These are phyloP conservation scores for Xenus cinereus DNA, from an alignment of 2,113 vertebrate species.

Conservation along the genomic window DNA sequence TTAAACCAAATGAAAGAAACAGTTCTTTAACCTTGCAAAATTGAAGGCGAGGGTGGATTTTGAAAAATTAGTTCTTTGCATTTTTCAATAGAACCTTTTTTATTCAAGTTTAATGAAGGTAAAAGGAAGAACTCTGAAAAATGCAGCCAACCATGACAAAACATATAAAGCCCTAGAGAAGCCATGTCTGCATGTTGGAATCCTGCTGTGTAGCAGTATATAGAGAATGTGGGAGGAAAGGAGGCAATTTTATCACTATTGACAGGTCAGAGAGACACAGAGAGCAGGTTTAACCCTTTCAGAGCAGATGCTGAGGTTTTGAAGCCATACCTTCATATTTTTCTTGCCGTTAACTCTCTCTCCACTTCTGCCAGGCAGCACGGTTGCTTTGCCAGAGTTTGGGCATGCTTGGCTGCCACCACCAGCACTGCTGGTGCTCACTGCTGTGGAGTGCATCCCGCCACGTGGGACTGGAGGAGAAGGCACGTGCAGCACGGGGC, in stretches of 20 bases:
- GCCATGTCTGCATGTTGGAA: background rate
- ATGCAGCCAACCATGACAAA: slow-evolving; percentile 22
- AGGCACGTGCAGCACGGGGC: background rate
- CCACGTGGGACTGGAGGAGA: accelerated
- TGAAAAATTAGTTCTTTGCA: slow-evolving; percentile 13
- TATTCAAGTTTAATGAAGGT: slow-evolving; percentile 44
- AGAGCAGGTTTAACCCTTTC: background rate
- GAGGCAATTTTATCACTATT: background rate
- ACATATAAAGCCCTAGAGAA: background rate
- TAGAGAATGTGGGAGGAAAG: background rate
- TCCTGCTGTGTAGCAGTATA: background rate
- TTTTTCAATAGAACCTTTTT: slow-evolving; percentile 32
- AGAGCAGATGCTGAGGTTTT: background rate
- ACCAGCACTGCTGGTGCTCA: background rate
- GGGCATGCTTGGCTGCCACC: accelerated
- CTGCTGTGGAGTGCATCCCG: background rate
- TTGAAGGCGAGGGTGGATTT: background rate
- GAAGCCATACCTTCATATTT: background rate
- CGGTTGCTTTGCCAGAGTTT: background rate
- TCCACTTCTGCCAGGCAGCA: background rate
- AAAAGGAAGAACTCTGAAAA: slow-evolving; percentile 30
- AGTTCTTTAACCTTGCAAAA: background rate
- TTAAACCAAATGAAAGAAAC: background rate
- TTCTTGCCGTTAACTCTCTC: background rate
- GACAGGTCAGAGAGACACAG: background rate